Evolutionary conservation across 2,888 invertebrate genomes (phyloP), one percentile per base, ranked within the genome.

Genomic region (Slavum lentiscoides): DNA sequence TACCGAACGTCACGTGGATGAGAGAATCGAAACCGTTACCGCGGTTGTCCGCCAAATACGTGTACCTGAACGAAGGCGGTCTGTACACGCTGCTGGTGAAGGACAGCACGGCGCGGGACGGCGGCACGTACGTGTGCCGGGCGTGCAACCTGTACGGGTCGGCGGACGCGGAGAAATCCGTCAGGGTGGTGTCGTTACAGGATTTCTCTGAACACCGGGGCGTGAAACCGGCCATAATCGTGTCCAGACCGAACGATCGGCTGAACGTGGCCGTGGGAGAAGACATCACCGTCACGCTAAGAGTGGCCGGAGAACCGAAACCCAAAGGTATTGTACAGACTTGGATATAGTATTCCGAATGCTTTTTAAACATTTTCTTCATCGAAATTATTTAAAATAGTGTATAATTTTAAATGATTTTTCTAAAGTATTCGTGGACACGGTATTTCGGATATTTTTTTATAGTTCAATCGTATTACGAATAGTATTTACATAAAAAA

Each of bases 221-320:
- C 69, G 85, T 89, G 64, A 92, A 92, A 85, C 92, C 94, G 3
- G 93, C 94, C 0, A 90, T 92, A 85, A 94, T 95, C 85, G 88
- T 92, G 19, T 92, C 93, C 0, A 89, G 94, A 83, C 95, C 95
- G 0, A 92, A 93, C 77, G 92, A 91, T 82, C 91, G 93, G 85
- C 88, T 95, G 84, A 89, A 90, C 59, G 91, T 94, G 61, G 91
- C 91, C 37, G 89, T 91, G 11, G 94, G 93, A 0, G 94, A 94
- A 87, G 94, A 95, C 85, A 90, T 95, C 83, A 92, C 92, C 64
- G 90, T 95, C 74, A 93, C 94, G 2, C 95, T 94, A 86, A 90
- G 94, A 85, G 90, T 93, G 70, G 90, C 91, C 82, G 95, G 95
- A 82, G 92, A 93, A 85, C 95, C 95, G 0, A 94, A 92, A 85